Percentiles rank a stretch among this genome's conserved stretches.
These are phyloP conservation scores for Cydia strobilella DNA, from an alignment of 1,140 invertebrate species.

Conservation along the genomic window DNA sequence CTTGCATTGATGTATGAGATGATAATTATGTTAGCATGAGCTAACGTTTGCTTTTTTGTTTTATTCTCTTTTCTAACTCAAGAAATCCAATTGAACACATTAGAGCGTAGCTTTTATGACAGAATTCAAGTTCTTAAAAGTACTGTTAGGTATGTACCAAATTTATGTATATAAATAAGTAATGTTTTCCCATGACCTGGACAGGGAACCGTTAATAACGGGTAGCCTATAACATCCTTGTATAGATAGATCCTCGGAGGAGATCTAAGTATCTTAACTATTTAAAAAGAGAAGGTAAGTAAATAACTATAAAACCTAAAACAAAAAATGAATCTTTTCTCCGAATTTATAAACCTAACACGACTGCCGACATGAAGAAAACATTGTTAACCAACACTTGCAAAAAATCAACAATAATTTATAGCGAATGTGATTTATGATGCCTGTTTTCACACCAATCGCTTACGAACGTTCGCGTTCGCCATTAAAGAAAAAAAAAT, in stretches of 20 bases:
- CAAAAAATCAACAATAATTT: slow-evolving; percentile 26
- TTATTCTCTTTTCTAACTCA: not conserved
- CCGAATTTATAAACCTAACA: too few species aligned
- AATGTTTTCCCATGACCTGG: too few species aligned
- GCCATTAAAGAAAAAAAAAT: slow-evolving; percentile 2
- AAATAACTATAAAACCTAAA: too few species aligned
- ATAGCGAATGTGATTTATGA: slow-evolving; percentile 25
- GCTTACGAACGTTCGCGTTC: not conserved
- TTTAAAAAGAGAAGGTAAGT: too few species aligned
- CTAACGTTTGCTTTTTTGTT: not conserved
- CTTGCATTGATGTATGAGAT: slow-evolving; percentile 39
- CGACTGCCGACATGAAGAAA: not conserved
- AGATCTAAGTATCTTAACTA: too few species aligned
- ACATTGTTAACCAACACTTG: not conserved
- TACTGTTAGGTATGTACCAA: too few species aligned
- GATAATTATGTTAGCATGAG: slow-evolving; percentile 47
- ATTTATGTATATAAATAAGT: too few species aligned
- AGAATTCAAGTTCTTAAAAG: not conserved
- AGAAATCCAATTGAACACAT: not conserved
- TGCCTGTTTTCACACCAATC: slow-evolving; percentile 14
- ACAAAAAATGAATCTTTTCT: too few species aligned
- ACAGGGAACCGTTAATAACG: too few species aligned
- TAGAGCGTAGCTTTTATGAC: not conserved
- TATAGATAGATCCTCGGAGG: too few species aligned
- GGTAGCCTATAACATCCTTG: too few species aligned